Conservation (phyloP, 2,113 vertebrate species). For the Ctenomys sociabilis region DNA sequence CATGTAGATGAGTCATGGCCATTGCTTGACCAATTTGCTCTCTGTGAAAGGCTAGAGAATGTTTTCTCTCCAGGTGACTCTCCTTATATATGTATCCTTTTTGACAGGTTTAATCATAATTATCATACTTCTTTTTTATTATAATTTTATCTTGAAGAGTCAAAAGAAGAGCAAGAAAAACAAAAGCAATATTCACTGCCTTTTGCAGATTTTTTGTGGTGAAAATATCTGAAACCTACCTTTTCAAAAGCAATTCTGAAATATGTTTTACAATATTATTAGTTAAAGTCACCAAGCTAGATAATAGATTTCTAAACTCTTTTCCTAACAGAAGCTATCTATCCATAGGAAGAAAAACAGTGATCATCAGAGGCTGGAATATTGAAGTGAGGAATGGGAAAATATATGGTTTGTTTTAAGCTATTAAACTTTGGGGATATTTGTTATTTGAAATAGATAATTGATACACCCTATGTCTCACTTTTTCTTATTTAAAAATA, state of each 20-base stretch:
- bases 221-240: background rate
- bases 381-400: background rate
- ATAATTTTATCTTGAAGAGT: no score
- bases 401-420: background rate
- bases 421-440: background rate
- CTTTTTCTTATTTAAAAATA: slow-evolving; percentile 1
- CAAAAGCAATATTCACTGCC: no score
- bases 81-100: background rate
- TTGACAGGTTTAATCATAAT: background rate
- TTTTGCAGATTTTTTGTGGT: background rate
- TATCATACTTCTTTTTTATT: background rate
- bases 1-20: no score
- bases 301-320: background rate
- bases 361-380: background rate
- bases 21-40: no score
- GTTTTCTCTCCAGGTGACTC: no score
- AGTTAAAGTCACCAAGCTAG: background rate
- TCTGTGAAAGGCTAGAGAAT: no score
- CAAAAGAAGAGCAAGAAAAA: no score
- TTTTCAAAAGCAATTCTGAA: background rate
- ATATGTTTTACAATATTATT: background rate
- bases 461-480: background rate
- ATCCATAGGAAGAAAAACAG: background rate
- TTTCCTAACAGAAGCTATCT: background rate
- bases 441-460: background rate